Evolutionary conservation across 2,888 invertebrate species (phyloP).

Genomic region (Subacronicta megacephala): DNA sequence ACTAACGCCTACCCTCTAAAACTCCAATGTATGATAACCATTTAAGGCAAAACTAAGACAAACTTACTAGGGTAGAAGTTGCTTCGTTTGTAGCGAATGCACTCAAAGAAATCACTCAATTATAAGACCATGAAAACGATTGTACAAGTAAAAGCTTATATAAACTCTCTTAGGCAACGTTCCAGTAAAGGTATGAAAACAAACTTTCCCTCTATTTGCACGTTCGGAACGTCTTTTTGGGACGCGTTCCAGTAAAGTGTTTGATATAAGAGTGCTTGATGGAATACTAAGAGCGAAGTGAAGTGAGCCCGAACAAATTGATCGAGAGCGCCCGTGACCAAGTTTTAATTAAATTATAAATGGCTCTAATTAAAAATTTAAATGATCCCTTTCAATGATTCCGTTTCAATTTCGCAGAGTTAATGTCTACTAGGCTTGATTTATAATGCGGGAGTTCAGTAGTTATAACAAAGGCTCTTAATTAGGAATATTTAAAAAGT

Average conservation of each 20-base stretch:
- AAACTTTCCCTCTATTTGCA: constrained; percentile 37
- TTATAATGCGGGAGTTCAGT: constrained; percentile 30
- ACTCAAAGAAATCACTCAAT: too few relatives aligned
- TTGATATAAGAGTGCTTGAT: constrained; percentile 38
- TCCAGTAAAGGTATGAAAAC: constrained; percentile 34
- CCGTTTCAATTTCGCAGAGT: constrained; percentile 39
- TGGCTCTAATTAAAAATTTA: constrained; percentile 54
- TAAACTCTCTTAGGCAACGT: constrained; percentile 19
- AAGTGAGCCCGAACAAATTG: constrained; percentile 46
- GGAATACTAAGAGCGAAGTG: constrained; percentile 31
- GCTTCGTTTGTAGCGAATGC: too few relatives aligned
- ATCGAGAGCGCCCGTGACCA: constrained; percentile 30
- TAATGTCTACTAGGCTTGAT: constrained; percentile 38
- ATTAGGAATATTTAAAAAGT: constrained; percentile 18
- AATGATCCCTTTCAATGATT: constrained; percentile 48
- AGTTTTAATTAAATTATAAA: constrained; percentile 61
- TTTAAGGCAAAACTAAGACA: too few relatives aligned
- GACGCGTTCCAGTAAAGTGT: constrained; percentile 22
- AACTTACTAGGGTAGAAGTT: too few relatives aligned
- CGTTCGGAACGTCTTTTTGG: too few relatives aligned
- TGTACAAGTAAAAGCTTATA: constrained; percentile 16
- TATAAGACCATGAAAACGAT: neutral
- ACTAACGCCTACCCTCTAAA: too few relatives aligned
- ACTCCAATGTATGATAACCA: too few relatives aligned
- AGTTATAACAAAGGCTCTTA: constrained; percentile 18